Conservation (phyloP, 2,113 vertebrate genomes). For the Lamprotornis superbus region DNA sequence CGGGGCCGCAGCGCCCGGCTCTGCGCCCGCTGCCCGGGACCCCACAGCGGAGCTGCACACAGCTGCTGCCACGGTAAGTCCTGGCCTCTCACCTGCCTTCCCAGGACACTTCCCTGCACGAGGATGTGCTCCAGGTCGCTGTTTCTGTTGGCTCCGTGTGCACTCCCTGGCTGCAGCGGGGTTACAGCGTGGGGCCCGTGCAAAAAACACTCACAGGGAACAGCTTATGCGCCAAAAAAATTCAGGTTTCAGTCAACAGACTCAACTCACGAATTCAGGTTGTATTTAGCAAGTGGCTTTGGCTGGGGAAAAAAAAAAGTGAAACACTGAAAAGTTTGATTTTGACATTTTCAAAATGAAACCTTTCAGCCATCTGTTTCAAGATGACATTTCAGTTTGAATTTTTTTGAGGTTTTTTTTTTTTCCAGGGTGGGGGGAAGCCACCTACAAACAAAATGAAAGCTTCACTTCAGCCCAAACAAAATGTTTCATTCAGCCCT, state of each 20-base stretch:
- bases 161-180: accelerated
- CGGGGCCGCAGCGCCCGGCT: background rate
- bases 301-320: slow-evolving; percentile 15
- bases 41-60: background rate
- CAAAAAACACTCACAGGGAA: background rate
- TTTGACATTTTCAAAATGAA: slow-evolving; percentile 68
- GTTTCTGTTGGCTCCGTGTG: accelerated
- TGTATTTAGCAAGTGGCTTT: slow-evolving; percentile 63
- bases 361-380: slow-evolving; percentile 67
- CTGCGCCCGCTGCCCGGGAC: background rate
- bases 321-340: slow-evolving; percentile 59
- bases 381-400: slow-evolving; percentile 57
- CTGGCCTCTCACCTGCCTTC: background rate
- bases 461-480: slow-evolving; percentile 46
- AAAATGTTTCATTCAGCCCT: slow-evolving; percentile 14
- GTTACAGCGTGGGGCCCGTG: accelerated
- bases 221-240: background rate
- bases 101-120: accelerated
- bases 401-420: background rate
- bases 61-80: slow-evolving; percentile 38
- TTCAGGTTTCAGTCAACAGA: slow-evolving; percentile 52
- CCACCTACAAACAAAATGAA: slow-evolving; percentile 60
- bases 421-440: background rate
- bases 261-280: slow-evolving; percentile 49
- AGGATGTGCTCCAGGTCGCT: accelerated